Evolutionary conservation across 92 coral and sea anemone species (phyloP).

Genomic region (Epizoanthus illoricatus): DNA sequence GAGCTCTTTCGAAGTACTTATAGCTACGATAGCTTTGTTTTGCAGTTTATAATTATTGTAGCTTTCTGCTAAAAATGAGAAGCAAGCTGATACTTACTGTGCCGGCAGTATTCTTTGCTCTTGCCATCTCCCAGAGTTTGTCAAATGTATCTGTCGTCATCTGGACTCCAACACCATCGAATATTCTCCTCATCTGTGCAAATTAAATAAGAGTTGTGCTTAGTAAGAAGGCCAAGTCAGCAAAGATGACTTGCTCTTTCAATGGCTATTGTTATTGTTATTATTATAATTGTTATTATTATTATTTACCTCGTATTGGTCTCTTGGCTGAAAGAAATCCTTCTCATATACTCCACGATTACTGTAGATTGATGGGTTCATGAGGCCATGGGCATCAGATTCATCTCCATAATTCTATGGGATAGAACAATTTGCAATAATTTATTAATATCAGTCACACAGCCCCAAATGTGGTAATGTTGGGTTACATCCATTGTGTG

Average conservation of each 20-base stretch:
- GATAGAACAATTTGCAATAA: background rate
- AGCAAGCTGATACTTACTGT: constrained; percentile 56
- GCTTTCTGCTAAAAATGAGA: background rate
- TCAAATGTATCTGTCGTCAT: constrained; percentile 92
- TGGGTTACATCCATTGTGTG: no score
- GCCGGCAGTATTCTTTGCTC: constrained; percentile 69
- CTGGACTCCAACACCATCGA: constrained; percentile 95
- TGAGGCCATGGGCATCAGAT: constrained; percentile 96
- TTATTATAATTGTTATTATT: no score
- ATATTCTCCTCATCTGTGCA: constrained; percentile 83
- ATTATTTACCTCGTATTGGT: constrained; percentile 78
- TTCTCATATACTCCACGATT: constrained; percentile 91
- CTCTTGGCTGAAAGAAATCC: constrained; percentile 92
- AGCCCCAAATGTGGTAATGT: no score
- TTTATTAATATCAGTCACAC: background rate
- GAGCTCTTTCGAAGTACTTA: no score
- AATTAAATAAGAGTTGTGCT: background rate
- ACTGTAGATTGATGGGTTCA: constrained; percentile 94
- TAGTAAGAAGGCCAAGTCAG: no score
- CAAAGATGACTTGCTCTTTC: background rate
- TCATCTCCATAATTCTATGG: constrained; percentile 96
- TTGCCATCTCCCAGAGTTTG: constrained; percentile 85
- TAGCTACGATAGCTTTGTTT: no score
- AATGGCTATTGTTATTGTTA: no score
- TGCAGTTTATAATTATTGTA: background rate